Conservation (phyloP, 2,113 vertebrate species). For the Mystacornis crossleyi region DNA sequence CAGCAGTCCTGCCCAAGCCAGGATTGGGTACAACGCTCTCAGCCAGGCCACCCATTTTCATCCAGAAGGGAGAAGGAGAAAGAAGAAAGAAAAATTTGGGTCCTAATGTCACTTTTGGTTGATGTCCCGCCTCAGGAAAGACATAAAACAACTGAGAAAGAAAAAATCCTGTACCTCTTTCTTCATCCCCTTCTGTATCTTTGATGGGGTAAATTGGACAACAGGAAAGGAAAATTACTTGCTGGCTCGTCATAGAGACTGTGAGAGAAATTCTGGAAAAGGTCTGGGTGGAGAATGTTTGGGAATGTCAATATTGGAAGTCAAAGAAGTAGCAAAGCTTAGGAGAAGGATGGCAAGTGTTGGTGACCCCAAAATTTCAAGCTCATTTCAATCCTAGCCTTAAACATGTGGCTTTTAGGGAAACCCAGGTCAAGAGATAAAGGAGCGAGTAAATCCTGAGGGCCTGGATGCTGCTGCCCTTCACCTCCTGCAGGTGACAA, state of each 20-base stretch:
- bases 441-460: background rate
- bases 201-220: background rate
- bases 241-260: background rate
- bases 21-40: background rate
- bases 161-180: background rate
- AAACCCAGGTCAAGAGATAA: background rate
- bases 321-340: background rate
- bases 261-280: background rate
- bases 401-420: background rate
- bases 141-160: background rate
- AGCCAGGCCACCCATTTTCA: background rate
- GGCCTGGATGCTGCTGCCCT: background rate
- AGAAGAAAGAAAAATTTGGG: background rate
- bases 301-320: background rate
- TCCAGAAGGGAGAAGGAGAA: background rate
- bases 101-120: background rate
- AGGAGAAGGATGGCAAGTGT: background rate
- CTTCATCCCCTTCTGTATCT: background rate
- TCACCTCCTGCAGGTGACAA: background rate
- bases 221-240: background rate
- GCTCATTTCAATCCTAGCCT: background rate
- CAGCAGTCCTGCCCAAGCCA: background rate
- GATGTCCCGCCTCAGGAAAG: background rate
- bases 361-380: background rate
- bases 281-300: background rate